These are phyloP conservation scores for Callaeas wilsoni DNA, from an alignment of 2,113 vertebrate species.

Conservation along the genomic window DNA sequence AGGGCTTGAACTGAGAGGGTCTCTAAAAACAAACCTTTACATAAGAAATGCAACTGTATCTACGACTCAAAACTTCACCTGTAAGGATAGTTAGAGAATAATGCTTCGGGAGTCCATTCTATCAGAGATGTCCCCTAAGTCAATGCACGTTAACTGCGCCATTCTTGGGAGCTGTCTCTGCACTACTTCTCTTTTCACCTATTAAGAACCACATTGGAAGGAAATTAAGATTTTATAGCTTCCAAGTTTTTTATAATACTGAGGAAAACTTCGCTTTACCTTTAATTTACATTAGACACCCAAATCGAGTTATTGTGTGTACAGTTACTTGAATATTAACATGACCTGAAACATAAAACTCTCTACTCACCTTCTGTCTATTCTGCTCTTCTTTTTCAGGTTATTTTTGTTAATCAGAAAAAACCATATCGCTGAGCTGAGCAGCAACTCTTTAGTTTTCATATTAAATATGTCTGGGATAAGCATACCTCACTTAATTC, in stretches of 20 bases:
- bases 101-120: background rate
- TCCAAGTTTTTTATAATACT: background rate
- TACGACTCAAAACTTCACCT: background rate
- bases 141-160: accelerated
- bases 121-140: background rate
- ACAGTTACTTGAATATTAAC: background rate
- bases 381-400: background rate
- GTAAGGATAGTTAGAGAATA: background rate
- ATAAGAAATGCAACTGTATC: background rate
- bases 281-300: background rate
- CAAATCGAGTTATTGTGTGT: background rate
- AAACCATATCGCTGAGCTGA: background rate
- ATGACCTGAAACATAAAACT: background rate
- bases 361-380: background rate
- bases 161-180: background rate
- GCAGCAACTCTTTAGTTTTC: background rate
- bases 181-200: background rate
- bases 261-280: background rate
- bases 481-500: background rate
- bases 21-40: background rate
- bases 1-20: background rate
- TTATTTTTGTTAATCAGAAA: background rate
- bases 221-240: background rate
- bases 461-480: background rate
- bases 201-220: background rate